Evolutionary conservation across 2,888 invertebrate species (phyloP).

Genomic region (Meandrusa payeni): DNA sequence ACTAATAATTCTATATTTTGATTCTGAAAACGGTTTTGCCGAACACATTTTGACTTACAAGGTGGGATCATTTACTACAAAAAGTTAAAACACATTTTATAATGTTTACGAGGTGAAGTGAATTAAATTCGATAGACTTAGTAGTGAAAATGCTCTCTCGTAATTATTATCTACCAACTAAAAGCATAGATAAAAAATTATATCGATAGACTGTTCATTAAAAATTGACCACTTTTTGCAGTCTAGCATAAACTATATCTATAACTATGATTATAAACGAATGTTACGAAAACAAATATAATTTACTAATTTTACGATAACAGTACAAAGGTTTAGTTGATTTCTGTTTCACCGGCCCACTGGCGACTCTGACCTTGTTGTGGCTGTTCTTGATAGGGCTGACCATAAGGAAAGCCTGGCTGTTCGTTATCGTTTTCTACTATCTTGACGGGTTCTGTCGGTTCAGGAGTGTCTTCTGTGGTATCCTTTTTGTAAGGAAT

Average conservation of each 20-base stretch:
- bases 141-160: no score
- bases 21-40: not conserved
- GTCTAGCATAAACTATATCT: no score
- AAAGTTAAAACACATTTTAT: no score
- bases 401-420: conserved; percentile 44
- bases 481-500: conserved; percentile 72
- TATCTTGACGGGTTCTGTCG: conserved; percentile 55
- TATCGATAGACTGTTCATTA: no score
- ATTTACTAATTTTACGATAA: not conserved
- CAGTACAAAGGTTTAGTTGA: conserved; percentile 46
- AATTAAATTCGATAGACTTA: no score
- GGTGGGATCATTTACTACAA: conserved; percentile 17
- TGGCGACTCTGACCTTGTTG: conserved; percentile 35
- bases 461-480: conserved; percentile 62
- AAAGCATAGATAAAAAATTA: no score
- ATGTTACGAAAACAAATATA: not conserved
- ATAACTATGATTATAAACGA: no score
- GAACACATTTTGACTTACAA: conserved; percentile 1
- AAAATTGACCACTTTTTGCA: no score
- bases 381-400: conserved; percentile 31
- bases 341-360: conserved; percentile 70
- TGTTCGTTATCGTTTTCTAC: conserved; percentile 44
- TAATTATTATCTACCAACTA: no score
- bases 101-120: no score
- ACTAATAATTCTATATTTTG: not conserved